A percentile compares a stretch with the other conserved stretches of the same genome.
Evolutionary conservation across 2,888 invertebrate species (phyloP).

Genomic region (Scelioninae gen. 1): DNA sequence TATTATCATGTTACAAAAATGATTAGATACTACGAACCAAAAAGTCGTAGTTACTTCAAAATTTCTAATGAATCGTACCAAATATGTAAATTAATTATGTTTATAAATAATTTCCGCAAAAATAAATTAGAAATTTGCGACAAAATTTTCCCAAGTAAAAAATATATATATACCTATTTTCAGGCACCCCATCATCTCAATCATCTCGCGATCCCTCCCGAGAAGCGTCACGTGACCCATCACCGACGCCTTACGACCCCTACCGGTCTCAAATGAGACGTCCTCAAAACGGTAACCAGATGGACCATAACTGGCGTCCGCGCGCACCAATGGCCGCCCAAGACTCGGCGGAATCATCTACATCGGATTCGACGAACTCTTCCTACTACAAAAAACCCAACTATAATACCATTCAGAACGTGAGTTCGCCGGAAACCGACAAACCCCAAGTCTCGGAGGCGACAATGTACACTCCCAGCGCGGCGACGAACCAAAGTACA

Average conservation of each 20-base stretch:
- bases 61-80: too few species aligned
- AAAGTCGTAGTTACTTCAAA: too few species aligned
- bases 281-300: slow-evolving; percentile 72
- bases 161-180: background rate
- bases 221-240: slow-evolving; percentile 82
- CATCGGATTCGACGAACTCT: slow-evolving; percentile 58
- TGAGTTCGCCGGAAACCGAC: slow-evolving; percentile 28
- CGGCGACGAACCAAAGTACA: slow-evolving; percentile 20
- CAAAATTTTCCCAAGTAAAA: background rate
- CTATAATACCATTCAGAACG: slow-evolving; percentile 22
- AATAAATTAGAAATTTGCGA: too few species aligned
- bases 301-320: slow-evolving; percentile 61
- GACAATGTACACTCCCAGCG: slow-evolving; percentile 18
- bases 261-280: slow-evolving; percentile 79
- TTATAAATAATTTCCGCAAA: too few species aligned
- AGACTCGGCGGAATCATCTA: slow-evolving; percentile 52
- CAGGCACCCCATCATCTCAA: slow-evolving; percentile 82
- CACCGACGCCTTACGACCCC: slow-evolving; percentile 82
- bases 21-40: background rate
- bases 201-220: slow-evolving; percentile 85
- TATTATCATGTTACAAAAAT: slow-evolving; percentile 29
- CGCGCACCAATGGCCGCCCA: slow-evolving; percentile 61
- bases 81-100: too few species aligned
- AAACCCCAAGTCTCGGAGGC: slow-evolving; percentile 15
- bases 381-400: slow-evolving; percentile 55